phyloP scores from a whole-genome alignment of 2,888 invertebrate genomes.

The Pseudococcus jackbeardsleyi region DNA sequence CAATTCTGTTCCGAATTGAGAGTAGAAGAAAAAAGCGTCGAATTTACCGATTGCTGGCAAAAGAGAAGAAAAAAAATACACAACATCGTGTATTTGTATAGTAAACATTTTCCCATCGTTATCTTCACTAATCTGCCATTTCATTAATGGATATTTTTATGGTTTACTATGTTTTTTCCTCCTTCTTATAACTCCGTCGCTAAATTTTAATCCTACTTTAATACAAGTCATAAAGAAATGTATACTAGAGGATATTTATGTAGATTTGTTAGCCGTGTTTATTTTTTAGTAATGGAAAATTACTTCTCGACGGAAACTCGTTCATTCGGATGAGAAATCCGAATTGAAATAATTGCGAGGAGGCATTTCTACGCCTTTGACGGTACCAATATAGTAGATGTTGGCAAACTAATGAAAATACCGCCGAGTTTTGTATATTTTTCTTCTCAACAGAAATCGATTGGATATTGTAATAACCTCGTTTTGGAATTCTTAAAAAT shows the following conservation, averaged over 20 bases:
- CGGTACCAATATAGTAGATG: neutral
- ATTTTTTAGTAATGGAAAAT: conserved; percentile 1
- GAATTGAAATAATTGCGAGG: neutral
- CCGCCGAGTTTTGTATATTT: neutral
- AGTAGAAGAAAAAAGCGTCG: conserved; percentile 25
- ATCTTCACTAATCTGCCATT: conserved; percentile 31
- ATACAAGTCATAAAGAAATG: neutral
- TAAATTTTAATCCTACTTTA: conserved; percentile 15
- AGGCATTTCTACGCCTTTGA: neutral
- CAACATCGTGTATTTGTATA: conserved; percentile 13
- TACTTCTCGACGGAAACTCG: neutral
- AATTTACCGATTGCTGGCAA: conserved; percentile 18
- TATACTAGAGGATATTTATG: neutral
- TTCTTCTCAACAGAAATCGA: neutral
- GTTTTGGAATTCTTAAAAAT: neutral
- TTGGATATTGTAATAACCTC: neutral
- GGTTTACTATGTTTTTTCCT: neutral
- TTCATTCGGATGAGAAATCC: neutral
- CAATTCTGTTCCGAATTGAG: neutral
- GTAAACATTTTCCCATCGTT: conserved; percentile 44
- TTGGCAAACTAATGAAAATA: neutral
- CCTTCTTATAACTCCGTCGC: neutral
- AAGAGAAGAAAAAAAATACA: neutral
- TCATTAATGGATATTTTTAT: conserved; percentile 34
- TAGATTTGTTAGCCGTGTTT: neutral